Evolutionary conservation across 2,888 invertebrate genomes (phyloP).

Genomic region (Leuctra nigra): DNA sequence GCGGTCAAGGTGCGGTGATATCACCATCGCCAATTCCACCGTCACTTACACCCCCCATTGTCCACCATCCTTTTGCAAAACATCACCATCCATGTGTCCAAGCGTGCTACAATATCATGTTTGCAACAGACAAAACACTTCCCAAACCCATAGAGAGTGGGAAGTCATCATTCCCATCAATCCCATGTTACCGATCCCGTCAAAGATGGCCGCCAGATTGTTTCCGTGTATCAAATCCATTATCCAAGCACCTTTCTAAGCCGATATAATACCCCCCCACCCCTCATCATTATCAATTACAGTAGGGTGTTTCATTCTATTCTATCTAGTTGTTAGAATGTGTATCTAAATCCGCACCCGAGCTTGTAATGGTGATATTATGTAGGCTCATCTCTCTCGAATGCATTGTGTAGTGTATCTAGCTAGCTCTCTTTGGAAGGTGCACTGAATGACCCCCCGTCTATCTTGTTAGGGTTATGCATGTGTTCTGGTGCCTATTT

Average conservation of each 20-base stretch:
- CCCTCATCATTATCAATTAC: slow-evolving; percentile 1
- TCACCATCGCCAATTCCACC: too few relatives aligned
- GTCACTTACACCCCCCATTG: too few relatives aligned
- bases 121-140: too few relatives aligned
- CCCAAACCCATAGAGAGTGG: too few relatives aligned
- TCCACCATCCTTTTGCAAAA: too few relatives aligned
- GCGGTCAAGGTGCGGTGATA: too few relatives aligned
- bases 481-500: neutral
- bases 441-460: neutral
- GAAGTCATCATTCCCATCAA: too few relatives aligned
- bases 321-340: neutral
- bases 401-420: neutral
- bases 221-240: neutral
- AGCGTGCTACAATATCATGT: too few relatives aligned
- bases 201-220: too few relatives aligned
- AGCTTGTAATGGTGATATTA: slow-evolving; percentile 7
- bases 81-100: too few relatives aligned
- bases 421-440: neutral
- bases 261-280: neutral
- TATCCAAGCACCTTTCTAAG: neutral
- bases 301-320: neutral
- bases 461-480: neutral
- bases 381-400: neutral
- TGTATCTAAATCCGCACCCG: neutral
- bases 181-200: too few relatives aligned